Evolutionary conservation across 2,797 vertebrate species (phyloP).

Genomic region (Meriones psammophilus): DNA sequence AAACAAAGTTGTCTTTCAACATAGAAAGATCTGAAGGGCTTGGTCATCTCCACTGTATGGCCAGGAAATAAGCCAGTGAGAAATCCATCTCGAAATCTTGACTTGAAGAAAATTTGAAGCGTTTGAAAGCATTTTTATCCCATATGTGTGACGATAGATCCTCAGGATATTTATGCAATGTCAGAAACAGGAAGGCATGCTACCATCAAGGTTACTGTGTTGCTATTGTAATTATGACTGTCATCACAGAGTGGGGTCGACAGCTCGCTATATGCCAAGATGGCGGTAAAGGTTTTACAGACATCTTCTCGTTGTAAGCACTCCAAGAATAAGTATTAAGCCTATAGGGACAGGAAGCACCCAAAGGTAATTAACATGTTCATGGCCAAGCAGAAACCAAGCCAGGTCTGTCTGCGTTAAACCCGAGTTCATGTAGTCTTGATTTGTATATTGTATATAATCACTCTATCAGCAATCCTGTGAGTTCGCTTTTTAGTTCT

Average conservation of each 20-base stretch:
- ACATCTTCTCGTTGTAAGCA: neutral
- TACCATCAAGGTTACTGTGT: neutral
- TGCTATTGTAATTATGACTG: neutral
- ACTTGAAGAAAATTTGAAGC: constrained; percentile 10
- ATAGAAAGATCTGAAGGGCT: constrained; percentile 41
- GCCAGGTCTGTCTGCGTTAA: neutral
- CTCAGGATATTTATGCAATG: constrained; percentile 17
- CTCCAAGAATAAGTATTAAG: constrained; percentile 29
- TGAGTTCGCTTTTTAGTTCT: constrained; percentile 36
- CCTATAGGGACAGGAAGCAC: constrained; percentile 14
- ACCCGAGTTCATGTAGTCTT: neutral
- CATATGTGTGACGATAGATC: neutral
- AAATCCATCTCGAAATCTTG: constrained; percentile 37
- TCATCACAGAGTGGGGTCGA: neutral
- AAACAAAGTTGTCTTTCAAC: constrained; percentile 22
- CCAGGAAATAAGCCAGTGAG: constrained; percentile 57
- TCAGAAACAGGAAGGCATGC: constrained; percentile 29
- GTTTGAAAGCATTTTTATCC: neutral
- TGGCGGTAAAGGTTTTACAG: neutral
- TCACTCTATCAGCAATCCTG: neutral
- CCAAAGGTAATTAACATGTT: neutral
- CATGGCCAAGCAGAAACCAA: constrained; percentile 32
- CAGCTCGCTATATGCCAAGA: neutral
- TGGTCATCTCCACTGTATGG: neutral
- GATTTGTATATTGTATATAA: constrained; percentile 2